A percentile compares a stretch with the other conserved stretches of the same genome.
Conservation (phyloP, 2,888 invertebrate species). For the Drosophila kokeensis region DNA sequence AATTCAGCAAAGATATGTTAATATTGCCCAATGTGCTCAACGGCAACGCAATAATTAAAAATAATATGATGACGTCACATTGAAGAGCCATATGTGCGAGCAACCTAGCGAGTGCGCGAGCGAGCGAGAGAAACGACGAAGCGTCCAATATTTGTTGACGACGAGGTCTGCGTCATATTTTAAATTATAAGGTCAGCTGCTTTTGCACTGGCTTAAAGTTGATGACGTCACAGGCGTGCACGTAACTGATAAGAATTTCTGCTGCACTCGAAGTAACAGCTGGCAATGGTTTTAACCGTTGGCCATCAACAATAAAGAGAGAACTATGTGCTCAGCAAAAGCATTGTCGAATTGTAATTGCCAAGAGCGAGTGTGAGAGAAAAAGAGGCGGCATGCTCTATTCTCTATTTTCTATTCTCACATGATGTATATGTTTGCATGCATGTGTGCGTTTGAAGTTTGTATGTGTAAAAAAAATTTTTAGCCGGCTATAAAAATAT, state of each 20-base stretch:
- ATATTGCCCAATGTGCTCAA: constrained; percentile 24
- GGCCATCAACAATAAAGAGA: constrained; percentile 4
- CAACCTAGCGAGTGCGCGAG: not conserved
- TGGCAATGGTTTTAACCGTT: constrained; percentile 31
- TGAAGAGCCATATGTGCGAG: constrained; percentile 4
- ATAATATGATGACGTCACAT: constrained; percentile 70
- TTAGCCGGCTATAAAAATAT: constrained; percentile 54
- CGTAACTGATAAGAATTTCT: constrained; percentile 54
- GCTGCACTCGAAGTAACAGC: constrained; percentile 49
- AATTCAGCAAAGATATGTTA: constrained; percentile 52
- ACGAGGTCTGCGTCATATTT: constrained; percentile 16
- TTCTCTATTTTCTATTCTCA: constrained; percentile 1
- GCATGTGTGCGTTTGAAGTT: constrained; percentile 18
- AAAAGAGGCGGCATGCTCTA: constrained; percentile 4
- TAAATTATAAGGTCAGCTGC: constrained; percentile 41
- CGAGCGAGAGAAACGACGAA: constrained; percentile 12
- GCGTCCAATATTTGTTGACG: constrained; percentile 3
- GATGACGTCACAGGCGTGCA: constrained; percentile 62
- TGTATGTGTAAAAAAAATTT: constrained; percentile 32
- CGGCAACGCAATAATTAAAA: constrained; percentile 63
- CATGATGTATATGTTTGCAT: constrained; percentile 2
- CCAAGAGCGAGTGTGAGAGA: constrained; percentile 33
- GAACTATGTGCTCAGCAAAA: constrained; percentile 4
- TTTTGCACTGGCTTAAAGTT: constrained; percentile 16
- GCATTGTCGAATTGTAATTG: constrained; percentile 24